Percentiles rank a stretch among this genome's conserved stretches.
phyloP scores from a whole-genome alignment of 2,888 invertebrate genomes.

The Eristalis arbustorum region DNA sequence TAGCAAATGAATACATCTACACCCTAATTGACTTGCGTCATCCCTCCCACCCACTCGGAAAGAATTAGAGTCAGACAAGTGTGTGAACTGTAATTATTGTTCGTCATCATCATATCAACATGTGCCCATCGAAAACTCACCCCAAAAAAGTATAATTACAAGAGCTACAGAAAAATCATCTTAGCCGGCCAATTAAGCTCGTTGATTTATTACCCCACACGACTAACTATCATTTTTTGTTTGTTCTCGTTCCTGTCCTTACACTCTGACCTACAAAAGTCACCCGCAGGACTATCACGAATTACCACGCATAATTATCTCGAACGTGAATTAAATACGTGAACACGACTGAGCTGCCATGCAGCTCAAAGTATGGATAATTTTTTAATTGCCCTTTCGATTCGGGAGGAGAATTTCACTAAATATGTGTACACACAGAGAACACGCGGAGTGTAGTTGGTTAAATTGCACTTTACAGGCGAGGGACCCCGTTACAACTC shows the following conservation, averaged over 20 bases:
- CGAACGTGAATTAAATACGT: conserved; percentile 13
- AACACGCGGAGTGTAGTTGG: neutral
- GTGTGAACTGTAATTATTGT: conserved; percentile 8
- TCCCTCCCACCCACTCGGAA: neutral
- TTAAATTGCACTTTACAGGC: conserved; percentile 25
- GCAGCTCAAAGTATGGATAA: neutral
- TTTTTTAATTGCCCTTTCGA: conserved; percentile 36
- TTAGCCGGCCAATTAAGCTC: conserved; percentile 40
- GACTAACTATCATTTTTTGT: neutral
- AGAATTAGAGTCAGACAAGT: neutral
- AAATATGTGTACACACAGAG: neutral
- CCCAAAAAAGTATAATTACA: conserved; percentile 31
- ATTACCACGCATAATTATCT: conserved; percentile 34
- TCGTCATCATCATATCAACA: conserved; percentile 7
- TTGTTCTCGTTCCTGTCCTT: neutral
- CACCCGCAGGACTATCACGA: conserved; percentile 5
- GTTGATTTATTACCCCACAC: conserved; percentile 43
- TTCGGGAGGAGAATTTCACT: neutral
- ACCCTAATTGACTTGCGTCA: neutral
- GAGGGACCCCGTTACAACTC: neutral
- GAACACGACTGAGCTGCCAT: neutral
- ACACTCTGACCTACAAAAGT: conserved; percentile 22
- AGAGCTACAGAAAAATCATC: conserved; percentile 40
- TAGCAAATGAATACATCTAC: neutral
- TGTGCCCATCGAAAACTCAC: conserved; percentile 14